Conservation (phyloP, 2,888 invertebrate species). For the Xestia c-nigrum region DNA sequence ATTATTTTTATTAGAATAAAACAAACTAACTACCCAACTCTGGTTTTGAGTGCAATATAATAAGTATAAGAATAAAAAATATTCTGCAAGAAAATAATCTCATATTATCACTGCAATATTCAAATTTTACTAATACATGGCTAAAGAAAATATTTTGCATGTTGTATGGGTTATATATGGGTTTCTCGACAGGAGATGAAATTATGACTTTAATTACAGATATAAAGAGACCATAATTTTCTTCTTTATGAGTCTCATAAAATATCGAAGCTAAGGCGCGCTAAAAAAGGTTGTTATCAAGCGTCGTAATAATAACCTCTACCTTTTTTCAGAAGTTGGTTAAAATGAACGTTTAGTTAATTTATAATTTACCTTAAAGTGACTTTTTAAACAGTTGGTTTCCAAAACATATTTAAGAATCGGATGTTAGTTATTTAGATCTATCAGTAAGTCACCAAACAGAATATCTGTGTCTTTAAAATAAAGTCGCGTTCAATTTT, state of each 20-base stretch:
- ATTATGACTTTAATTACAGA: constrained; percentile 37
- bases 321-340: background rate
- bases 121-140: background rate
- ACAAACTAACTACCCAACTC: background rate
- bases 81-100: background rate
- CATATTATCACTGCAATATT: background rate
- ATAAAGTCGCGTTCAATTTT: background rate
- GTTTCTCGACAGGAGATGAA: constrained; percentile 22
- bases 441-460: background rate
- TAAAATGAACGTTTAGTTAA: background rate
- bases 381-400: background rate
- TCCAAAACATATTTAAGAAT: no score
- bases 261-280: constrained; percentile 7
- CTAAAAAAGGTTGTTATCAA: background rate
- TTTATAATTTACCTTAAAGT: background rate
- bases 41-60: no score
- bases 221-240: constrained; percentile 13
- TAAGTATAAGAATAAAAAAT: no score
- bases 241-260: constrained; percentile 15
- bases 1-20: background rate
- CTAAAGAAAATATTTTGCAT: constrained; percentile 1
- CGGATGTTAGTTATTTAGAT: background rate
- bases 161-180: constrained; percentile 3
- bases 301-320: background rate
- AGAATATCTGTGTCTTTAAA: background rate